These are phyloP conservation scores for Pelochelys cantorii DNA, from an alignment of 2,797 vertebrate genomes.

Conservation along the genomic window DNA sequence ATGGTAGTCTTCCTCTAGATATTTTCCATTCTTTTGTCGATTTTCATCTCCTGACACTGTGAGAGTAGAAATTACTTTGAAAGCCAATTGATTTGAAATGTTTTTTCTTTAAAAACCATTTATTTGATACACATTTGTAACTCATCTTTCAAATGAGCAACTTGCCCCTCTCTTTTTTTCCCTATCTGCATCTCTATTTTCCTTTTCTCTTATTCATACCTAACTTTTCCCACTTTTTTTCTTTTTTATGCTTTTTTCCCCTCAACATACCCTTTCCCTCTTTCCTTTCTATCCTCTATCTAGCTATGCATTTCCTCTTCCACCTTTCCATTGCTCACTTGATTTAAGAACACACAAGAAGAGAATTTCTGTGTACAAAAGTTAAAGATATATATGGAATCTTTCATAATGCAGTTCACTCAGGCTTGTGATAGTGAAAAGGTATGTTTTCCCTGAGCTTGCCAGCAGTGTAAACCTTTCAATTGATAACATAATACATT, in stretches of 20 bases:
- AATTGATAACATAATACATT: conserved; percentile 79
- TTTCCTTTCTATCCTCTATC: conserved; percentile 39
- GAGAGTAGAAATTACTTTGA: conserved; percentile 54
- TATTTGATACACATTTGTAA: conserved; percentile 74
- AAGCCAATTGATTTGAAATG: conserved; percentile 48
- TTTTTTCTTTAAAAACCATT: conserved; percentile 72
- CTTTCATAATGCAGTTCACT: conserved; percentile 75
- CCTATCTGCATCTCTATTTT: conserved; percentile 39
- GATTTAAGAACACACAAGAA: conserved; percentile 70
- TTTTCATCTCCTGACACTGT: conserved; percentile 24
- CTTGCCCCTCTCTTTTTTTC: conserved; percentile 38
- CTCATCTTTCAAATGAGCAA: conserved; percentile 45
- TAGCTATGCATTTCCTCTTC: conserved; percentile 30
- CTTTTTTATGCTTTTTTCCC: conserved; percentile 68
- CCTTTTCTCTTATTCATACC: conserved; percentile 51
- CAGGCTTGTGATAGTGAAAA: conserved; percentile 73
- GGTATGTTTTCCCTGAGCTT: conserved; percentile 75
- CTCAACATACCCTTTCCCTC: conserved; percentile 16
- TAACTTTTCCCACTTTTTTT: conserved; percentile 44
- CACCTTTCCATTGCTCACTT: conserved; percentile 71
- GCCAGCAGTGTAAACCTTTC: conserved; percentile 79
- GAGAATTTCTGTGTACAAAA: conserved; percentile 74
- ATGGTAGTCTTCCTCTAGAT: neutral
- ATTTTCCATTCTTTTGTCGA: conserved; percentile 17
- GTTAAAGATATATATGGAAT: conserved; percentile 78